Evolutionary conservation across 2,113 vertebrate species (phyloP).

Genomic region (Chloropsis hardwickii): DNA sequence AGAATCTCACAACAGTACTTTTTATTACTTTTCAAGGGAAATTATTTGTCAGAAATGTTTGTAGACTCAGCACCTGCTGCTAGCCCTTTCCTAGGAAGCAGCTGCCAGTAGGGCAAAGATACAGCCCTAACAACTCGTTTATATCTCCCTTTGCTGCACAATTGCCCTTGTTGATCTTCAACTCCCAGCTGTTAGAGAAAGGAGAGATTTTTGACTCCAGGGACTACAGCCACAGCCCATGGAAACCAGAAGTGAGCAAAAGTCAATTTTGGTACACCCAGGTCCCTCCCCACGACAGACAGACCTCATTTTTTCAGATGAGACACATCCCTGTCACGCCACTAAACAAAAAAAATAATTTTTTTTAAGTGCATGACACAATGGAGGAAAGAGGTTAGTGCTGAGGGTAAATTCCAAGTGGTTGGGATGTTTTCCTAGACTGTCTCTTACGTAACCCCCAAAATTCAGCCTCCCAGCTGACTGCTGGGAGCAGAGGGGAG

Average conservation of each 20-base stretch:
- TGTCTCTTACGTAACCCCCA: not conserved
- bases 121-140: not conserved
- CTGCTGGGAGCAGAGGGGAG: slow-evolving; percentile 4
- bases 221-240: not conserved
- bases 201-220: not conserved
- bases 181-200: not conserved
- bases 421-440: not conserved
- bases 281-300: not conserved
- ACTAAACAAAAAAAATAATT: not conserved
- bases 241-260: not conserved
- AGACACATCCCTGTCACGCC: not conserved
- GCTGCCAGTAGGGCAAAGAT: not conserved
- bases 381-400: slow-evolving; percentile 1
- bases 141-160: not conserved
- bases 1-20: not conserved
- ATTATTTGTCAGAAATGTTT: not conserved
- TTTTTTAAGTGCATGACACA: not conserved
- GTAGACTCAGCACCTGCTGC: not conserved
- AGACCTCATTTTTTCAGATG: not conserved
- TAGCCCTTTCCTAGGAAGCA: not conserved
- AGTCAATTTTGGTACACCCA: not conserved
- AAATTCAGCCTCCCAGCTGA: not conserved
- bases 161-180: not conserved
- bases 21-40: not conserved
- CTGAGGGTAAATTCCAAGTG: slow-evolving; percentile 2